Evolutionary conservation across 2,113 vertebrate genomes (phyloP).

Genomic region (Merops nubicus): DNA sequence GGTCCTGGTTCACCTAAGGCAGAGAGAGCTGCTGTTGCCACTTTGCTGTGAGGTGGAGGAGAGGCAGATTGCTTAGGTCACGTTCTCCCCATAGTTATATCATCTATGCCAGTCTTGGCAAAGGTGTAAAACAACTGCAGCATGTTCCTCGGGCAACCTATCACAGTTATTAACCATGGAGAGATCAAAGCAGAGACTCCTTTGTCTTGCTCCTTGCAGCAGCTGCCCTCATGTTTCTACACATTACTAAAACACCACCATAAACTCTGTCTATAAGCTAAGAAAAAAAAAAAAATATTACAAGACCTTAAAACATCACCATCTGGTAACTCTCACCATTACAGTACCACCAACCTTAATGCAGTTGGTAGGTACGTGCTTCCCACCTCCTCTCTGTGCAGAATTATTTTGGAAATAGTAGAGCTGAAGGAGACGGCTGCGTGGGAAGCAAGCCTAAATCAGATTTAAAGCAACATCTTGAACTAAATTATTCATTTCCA

Average conservation of each 20-base stretch:
- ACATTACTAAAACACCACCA: neutral
- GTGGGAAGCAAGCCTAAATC: neutral
- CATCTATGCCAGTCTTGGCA: neutral
- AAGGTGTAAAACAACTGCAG: neutral
- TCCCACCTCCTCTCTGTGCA: neutral
- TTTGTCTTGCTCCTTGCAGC: neutral
- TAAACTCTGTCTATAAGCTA: neutral
- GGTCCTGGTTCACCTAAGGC: neutral
- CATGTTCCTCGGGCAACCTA: neutral
- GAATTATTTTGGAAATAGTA: slow-evolving; percentile 6
- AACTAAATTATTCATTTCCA: slow-evolving; percentile 53
- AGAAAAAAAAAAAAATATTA: neutral
- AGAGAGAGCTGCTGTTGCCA: neutral
- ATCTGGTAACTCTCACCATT: neutral
- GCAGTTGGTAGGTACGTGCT: neutral
- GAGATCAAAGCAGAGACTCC: neutral
- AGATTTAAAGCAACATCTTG: slow-evolving; percentile 23
- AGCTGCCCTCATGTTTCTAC: neutral
- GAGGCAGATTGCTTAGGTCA: neutral
- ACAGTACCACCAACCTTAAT: neutral
- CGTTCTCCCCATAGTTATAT: neutral
- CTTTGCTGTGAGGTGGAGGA: neutral
- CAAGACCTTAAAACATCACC: neutral
- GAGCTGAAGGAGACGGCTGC: neutral
- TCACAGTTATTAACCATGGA: neutral